Evolutionary conservation across 1,140 invertebrate species (phyloP).

Genomic region (Drosophila nebulosa): DNA sequence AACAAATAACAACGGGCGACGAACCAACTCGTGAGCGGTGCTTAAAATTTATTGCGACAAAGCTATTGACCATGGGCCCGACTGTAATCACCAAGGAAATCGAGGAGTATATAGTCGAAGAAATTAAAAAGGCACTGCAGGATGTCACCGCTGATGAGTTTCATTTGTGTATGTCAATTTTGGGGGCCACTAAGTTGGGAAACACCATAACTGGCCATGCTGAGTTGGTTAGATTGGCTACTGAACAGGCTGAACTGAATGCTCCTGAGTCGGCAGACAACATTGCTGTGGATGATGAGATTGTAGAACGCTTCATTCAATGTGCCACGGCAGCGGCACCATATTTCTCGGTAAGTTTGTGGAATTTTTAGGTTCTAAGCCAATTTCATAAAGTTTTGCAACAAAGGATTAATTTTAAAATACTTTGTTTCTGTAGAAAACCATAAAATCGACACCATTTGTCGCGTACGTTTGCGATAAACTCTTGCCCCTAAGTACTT

Average conservation of each 20-base stretch:
- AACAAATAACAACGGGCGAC: conserved; percentile 90
- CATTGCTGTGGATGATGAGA: conserved; percentile 88
- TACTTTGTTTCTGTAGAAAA: conserved; percentile 85
- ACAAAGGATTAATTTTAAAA: conserved; percentile 40
- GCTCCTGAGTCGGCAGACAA: conserved; percentile 87
- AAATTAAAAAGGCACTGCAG: conserved; percentile 94
- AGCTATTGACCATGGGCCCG: conserved; percentile 89
- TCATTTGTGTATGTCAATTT: conserved; percentile 92
- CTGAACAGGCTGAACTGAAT: conserved; percentile 89
- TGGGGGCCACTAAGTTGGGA: conserved; percentile 90
- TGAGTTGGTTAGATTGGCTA: conserved; percentile 91
- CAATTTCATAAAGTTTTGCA: too few species aligned
- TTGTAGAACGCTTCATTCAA: conserved; percentile 89
- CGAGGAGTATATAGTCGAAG: conserved; percentile 91
- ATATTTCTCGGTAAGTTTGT: conserved; percentile 93
- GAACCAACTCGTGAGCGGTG: conserved; percentile 91
- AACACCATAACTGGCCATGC: conserved; percentile 91
- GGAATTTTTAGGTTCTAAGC: neutral
- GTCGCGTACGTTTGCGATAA: conserved; percentile 93
- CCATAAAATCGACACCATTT: conserved; percentile 93
- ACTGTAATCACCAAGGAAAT: conserved; percentile 92
- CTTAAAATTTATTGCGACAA: conserved; percentile 92
- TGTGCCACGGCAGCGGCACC: conserved; percentile 92
- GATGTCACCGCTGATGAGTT: conserved; percentile 96
- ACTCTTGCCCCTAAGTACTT: conserved; percentile 86